Percentiles rank a stretch among this genome's conserved stretches.
Conservation (phyloP, 2,888 invertebrate genomes). For the Epirrhoe tristata region DNA sequence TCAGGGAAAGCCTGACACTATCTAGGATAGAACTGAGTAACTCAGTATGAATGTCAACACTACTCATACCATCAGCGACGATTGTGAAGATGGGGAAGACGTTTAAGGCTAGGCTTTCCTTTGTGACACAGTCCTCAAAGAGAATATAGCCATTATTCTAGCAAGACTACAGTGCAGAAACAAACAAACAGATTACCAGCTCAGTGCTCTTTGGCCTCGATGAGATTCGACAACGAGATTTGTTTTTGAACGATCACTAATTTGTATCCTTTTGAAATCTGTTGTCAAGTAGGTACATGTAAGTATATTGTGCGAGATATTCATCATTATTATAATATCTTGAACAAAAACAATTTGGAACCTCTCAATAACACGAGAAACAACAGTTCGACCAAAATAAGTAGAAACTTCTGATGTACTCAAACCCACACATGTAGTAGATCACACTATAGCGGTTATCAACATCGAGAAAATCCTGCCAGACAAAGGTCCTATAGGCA, state of each 20-base stretch:
- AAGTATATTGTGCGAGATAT: background rate
- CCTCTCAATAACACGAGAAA: background rate
- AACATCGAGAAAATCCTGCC: background rate
- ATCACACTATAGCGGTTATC: constrained; percentile 18
- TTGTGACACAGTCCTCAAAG: constrained; percentile 16
- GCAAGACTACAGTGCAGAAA: constrained; percentile 14
- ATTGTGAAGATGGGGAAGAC: constrained; percentile 5
- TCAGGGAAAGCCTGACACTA: background rate
- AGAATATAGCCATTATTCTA: constrained; percentile 16
- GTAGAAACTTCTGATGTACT: constrained; percentile 3
- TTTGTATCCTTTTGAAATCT: background rate
- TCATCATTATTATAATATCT: background rate
- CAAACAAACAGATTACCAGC: constrained; percentile 4
- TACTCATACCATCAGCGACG: background rate
- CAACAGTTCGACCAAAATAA: background rate
- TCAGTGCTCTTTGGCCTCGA: constrained; percentile 1
- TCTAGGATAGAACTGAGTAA: background rate
- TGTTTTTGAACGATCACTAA: no score
- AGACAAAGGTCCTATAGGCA: constrained; percentile 12
- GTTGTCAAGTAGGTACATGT: background rate
- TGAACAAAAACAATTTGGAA: constrained; percentile 6
- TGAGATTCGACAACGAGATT: background rate
- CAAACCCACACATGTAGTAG: background rate
- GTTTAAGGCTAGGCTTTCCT: constrained; percentile 9
- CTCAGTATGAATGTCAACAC: constrained; percentile 3